Percentiles rank a stretch among this genome's conserved stretches.
Conservation (phyloP, 53 echinoderm and acorn worm species). For the Paelopatides confundens region DNA sequence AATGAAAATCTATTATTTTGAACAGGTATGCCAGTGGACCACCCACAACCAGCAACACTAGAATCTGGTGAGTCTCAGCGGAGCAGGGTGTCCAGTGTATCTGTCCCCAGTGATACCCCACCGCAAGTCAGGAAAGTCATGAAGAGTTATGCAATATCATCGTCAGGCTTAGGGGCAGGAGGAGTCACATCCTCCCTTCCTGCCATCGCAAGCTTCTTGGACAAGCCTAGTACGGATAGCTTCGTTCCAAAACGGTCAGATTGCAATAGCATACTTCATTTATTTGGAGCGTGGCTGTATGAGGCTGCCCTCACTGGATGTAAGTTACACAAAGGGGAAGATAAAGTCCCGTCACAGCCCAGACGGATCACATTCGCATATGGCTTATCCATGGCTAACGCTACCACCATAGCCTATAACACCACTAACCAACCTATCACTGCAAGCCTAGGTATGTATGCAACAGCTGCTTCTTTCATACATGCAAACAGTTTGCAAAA, state of each 20-base stretch:
- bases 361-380: conserved; percentile 72
- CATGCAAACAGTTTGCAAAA: conserved; percentile 36
- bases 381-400: conserved; percentile 70
- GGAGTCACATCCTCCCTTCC: conserved; percentile 43
- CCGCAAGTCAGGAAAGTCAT: conserved; percentile 72
- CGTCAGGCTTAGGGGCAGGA: neutral
- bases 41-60: conserved; percentile 15
- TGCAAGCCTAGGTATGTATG: conserved; percentile 78
- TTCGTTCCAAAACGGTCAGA: conserved; percentile 78
- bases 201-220: conserved; percentile 49
- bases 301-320: conserved; percentile 98
- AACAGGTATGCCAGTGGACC: conserved; percentile 60
- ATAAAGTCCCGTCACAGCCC: conserved; percentile 66
- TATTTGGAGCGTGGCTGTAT: conserved; percentile 98
- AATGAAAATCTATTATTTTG: too few species aligned
- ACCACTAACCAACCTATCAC: conserved; percentile 71
- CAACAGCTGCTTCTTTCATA: conserved; percentile 11
- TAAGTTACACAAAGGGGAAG: conserved; percentile 84
- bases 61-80: conserved; percentile 55
- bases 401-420: conserved; percentile 60
- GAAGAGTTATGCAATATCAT: conserved; percentile 40
- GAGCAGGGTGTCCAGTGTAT: conserved; percentile 63
- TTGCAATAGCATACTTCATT: conserved; percentile 95
- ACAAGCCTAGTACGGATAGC: conserved; percentile 20
- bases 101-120: conserved; percentile 58